Evolutionary conservation across 2,113 vertebrate genomes (phyloP).

Genomic region (Caranx melampygus): DNA sequence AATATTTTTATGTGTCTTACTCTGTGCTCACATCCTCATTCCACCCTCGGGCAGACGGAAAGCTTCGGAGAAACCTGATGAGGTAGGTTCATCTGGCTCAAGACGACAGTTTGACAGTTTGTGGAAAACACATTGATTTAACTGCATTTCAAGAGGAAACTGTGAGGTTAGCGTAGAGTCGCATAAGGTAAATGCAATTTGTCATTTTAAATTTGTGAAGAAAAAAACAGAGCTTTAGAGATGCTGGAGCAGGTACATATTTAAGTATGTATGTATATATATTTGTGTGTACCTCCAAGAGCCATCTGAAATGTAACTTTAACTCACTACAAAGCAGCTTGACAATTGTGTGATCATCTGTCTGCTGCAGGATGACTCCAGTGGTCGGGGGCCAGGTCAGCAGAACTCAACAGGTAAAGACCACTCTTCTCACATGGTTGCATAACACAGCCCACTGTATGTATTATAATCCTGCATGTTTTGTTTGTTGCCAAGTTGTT

Average conservation of each 20-base stretch:
- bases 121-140: neutral
- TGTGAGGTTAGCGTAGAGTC: too few species aligned
- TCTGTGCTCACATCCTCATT: slow-evolving; percentile 26
- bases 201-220: too few species aligned
- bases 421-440: neutral
- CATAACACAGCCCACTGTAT: neutral
- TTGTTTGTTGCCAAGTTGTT: neutral
- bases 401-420: slow-evolving; percentile 90
- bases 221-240: too few species aligned
- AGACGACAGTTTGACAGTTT: neutral
- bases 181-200: too few species aligned
- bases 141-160: neutral
- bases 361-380: slow-evolving; percentile 89
- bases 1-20: neutral
- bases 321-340: slow-evolving; percentile 48
- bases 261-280: too few species aligned
- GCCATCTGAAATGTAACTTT: neutral
- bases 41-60: slow-evolving; percentile 87
- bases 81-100: slow-evolving; percentile 70
- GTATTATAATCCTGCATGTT: neutral
- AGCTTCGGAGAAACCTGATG: slow-evolving; percentile 97
- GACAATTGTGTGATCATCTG: neutral
- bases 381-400: slow-evolving; percentile 87
- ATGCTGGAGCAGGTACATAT: too few species aligned
- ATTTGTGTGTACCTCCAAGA: neutral